Conservation (phyloP, 2,797 vertebrate species). For the Sebastes matsubarae region DNA sequence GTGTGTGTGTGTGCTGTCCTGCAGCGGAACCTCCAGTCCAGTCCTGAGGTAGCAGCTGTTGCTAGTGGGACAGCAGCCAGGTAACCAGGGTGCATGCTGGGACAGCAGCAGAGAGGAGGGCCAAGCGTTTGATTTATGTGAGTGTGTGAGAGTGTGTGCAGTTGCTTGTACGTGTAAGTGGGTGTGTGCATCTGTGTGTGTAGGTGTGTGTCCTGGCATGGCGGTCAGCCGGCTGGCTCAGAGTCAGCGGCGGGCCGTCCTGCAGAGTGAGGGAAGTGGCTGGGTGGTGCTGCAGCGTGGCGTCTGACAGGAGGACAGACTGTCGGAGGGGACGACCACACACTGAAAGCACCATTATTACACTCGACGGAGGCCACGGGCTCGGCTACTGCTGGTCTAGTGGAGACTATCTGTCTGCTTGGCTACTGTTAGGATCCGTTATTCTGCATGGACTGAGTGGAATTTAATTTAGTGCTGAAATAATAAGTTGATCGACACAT, state of each 20-base stretch:
- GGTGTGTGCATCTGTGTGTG: conserved; percentile 54
- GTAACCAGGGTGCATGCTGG: conserved; percentile 4
- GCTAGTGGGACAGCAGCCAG: conserved; percentile 41
- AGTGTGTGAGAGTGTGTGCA: conserved; percentile 38
- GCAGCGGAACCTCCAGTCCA: conserved; percentile 54
- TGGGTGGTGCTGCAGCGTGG: conserved; percentile 26
- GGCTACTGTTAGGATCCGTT: not conserved
- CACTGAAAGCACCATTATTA: conserved; percentile 38
- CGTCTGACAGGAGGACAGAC: conserved; percentile 59
- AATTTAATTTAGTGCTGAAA: no score
- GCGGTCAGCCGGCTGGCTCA: conserved; percentile 40
- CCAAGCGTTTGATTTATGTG: conserved; percentile 63
- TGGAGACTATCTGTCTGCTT: not conserved
- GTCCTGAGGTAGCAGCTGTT: conserved; percentile 73
- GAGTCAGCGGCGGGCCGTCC: conserved; percentile 43
- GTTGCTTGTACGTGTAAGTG: conserved; percentile 29
- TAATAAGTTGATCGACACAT: not conserved
- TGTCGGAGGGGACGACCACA: conserved; percentile 45
- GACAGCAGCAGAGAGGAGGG: conserved; percentile 39
- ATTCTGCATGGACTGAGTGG: not conserved
- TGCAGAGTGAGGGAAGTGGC: conserved; percentile 48
- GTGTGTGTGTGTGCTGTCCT: conserved; percentile 22
- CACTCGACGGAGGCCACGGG: conserved; percentile 19
- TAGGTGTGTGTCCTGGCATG: conserved; percentile 43
- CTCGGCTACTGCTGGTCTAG: not conserved